Base-by-base conservation (phyloP, 2,797 vertebrate species). In the Denticeps clupeoides region DNA sequence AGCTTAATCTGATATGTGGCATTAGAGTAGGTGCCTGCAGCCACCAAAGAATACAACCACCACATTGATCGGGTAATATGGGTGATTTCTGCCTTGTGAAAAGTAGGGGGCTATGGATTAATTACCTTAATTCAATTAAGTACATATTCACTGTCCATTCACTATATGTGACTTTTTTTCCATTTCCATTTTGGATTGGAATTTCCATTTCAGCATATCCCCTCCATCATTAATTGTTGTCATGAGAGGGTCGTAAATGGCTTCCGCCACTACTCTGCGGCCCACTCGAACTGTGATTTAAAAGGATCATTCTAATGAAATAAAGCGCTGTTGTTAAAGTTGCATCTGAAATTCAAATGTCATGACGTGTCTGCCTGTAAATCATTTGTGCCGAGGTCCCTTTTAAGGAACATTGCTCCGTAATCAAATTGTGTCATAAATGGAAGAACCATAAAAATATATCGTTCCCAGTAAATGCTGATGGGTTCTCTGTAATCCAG, bases 361-460 rank as follows among this genome's bases (percentile, higher is more conserved):
- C 53, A 58, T 45, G 45, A 33, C 49, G 43, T 57, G 41, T 46
- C 64, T 47, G 27, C 60, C 49, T 54, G 60, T 75, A 75, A 75
- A 74, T 62, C 16, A 46, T 49, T 7, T 28, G 45, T 43, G 33
- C 21, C 33, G 47, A 22, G 21, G 42, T 55, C 35, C 56, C 57
- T 68, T 61, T 59, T 58, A 65, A 67, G 57, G 51, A 60, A 47
- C 55, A 50, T 51, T 42, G 65, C 64, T 59, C 51, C 55, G 74
- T 68, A 75, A 73, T 78, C 58, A 63, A 70, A 59, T 64, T 59
- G 53, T 56, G 63, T 67, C 62, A 55, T 69, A 73, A 79, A 76
- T 73, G 67, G 59, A 58, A 60, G 46, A 27, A 32, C 56, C 55
- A 62, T 74, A 71, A 72, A n/a, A 73, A 65, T 72, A 59, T 68